Evolutionary conservation across 2,797 vertebrate genomes (phyloP).

Genomic region (Dendrocincla tyrannina): DNA sequence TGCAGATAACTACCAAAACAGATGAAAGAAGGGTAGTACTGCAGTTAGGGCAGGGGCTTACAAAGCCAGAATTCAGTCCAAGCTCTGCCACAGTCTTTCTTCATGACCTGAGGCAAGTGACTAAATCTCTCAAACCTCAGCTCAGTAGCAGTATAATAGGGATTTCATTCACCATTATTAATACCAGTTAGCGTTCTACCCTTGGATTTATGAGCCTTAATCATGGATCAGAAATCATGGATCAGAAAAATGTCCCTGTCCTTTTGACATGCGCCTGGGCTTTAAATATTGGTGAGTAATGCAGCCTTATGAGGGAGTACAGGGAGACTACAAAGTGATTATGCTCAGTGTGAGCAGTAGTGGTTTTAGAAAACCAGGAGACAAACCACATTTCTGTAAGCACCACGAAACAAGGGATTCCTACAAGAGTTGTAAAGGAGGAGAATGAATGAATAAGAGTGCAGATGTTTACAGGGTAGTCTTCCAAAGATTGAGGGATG

Average conservation of each 20-base stretch:
- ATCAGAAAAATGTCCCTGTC: slow-evolving; percentile 25
- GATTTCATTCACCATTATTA: slow-evolving; percentile 45
- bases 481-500: background rate
- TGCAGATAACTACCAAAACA: slow-evolving; percentile 18
- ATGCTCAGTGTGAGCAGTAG: fast-evolving
- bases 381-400: background rate
- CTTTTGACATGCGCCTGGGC: slow-evolving; percentile 9
- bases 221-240: slow-evolving; percentile 27
- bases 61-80: background rate
- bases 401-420: background rate
- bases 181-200: slow-evolving; percentile 2
- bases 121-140: slow-evolving; percentile 32
- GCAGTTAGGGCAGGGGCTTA: slow-evolving; percentile 7
- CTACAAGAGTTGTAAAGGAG: background rate
- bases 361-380: background rate
- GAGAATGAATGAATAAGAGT: background rate
- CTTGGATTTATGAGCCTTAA: slow-evolving; percentile 41
- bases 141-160: slow-evolving; percentile 6
- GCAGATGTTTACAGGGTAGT: background rate
- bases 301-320: background rate
- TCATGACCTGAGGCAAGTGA: slow-evolving; percentile 19
- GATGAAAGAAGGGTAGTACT: background rate
- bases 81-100: background rate
- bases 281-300: background rate
- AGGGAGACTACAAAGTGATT: background rate